Evolutionary conservation across 2,113 vertebrate genomes (phyloP).

Genomic region (Microtus montanus): DNA sequence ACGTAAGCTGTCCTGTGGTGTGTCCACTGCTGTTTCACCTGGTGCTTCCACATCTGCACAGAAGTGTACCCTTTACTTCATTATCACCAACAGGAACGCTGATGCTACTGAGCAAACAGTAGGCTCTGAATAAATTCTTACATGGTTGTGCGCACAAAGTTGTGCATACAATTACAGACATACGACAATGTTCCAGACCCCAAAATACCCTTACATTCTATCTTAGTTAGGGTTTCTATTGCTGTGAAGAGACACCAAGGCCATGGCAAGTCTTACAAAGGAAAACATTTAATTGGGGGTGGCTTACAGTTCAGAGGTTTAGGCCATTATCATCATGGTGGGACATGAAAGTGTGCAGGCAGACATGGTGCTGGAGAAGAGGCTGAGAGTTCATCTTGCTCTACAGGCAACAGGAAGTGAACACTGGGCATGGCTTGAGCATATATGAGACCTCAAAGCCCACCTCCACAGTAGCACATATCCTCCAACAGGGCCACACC

Average conservation of each 20-base stretch:
- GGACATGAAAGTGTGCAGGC: neutral
- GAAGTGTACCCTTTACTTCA: neutral
- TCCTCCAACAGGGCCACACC: neutral
- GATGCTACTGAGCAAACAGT: neutral
- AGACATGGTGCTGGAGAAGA: too few species aligned
- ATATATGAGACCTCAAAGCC: neutral
- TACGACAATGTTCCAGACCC: neutral
- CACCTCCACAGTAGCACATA: neutral
- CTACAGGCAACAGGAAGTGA: neutral
- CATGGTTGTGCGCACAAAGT: slow-evolving; percentile 11
- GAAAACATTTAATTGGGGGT: neutral
- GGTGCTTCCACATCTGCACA: neutral
- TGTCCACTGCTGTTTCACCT: neutral
- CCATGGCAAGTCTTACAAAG: neutral
- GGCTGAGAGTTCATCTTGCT: too few species aligned
- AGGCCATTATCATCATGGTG: neutral
- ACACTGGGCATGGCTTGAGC: neutral
- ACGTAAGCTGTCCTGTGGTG: neutral
- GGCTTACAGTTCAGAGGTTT: neutral
- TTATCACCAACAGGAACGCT: neutral
- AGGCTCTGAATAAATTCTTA: slow-evolving; percentile 7
- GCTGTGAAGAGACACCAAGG: neutral
- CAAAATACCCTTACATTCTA: neutral
- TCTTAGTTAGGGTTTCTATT: neutral
- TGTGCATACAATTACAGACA: neutral